A percentile compares a stretch with the other conserved stretches of the same genome.
Conservation (phyloP, 2,888 invertebrate species). For the Eupithecia inturbata region DNA sequence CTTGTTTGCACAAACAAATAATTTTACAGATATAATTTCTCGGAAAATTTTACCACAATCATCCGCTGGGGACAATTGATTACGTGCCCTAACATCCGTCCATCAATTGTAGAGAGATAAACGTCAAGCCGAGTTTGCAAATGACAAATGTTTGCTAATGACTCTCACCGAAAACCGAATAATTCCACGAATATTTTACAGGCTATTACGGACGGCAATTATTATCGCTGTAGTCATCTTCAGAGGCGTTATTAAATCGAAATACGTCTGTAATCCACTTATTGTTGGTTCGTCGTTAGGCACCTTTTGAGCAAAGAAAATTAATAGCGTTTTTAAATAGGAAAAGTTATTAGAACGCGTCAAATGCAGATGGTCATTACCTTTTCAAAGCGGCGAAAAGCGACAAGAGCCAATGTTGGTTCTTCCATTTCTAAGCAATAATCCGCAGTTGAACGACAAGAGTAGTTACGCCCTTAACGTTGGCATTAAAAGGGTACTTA, state of each 20-base stretch:
- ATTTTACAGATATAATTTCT: constrained; percentile 56
- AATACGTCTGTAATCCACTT: constrained; percentile 54
- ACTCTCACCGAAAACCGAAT: constrained; percentile 70
- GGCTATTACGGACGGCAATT: constrained; percentile 60
- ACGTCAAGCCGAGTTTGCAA: constrained; percentile 77
- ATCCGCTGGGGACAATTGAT: constrained; percentile 73
- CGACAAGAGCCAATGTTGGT: constrained; percentile 30
- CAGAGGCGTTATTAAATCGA: constrained; percentile 52
- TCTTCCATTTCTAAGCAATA: constrained; percentile 47
- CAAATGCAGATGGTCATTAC: constrained; percentile 34
- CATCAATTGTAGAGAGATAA: constrained; percentile 79
- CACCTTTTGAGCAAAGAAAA: constrained; percentile 36
- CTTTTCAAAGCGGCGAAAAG: constrained; percentile 19
- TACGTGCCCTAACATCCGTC: constrained; percentile 76
- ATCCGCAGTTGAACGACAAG: constrained; percentile 63
- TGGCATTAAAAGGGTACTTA: constrained; percentile 69
- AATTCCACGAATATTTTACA: constrained; percentile 69
- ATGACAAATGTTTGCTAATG: constrained; percentile 82
- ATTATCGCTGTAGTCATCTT: constrained; percentile 53
- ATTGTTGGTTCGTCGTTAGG: constrained; percentile 45
- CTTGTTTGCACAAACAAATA: constrained; percentile 53
- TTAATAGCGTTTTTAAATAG: constrained; percentile 31
- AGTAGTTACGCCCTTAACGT: constrained; percentile 65
- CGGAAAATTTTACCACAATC: constrained; percentile 64
- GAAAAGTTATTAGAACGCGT: constrained; percentile 33